Base-by-base conservation (phyloP, 2,888 invertebrate genomes). In the Hesperia comma region DNA sequence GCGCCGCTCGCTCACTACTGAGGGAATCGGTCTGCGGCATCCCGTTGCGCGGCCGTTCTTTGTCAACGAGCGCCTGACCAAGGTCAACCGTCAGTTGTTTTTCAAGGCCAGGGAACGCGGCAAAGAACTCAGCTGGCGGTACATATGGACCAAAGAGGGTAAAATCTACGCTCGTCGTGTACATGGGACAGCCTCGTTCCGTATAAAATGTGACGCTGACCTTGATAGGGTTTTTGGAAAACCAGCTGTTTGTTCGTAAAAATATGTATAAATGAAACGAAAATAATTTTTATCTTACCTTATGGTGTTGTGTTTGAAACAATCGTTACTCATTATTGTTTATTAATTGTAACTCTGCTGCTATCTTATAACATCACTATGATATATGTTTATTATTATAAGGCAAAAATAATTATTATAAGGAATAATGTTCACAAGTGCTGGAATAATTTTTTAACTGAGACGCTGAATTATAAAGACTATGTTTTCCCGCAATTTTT, bases 181-280 rank as follows among this genome's bases (percentile, higher is more conserved):
- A 8, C 51, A 37, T 12, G 61, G 61, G 8, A 19, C 37, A 8
- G 7, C 49, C 8, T 17, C 51, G 0, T 51, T 49, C 19, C 51
- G 61, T 6, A 61, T 61, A 8, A 19, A 19, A 19, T 7, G 3
- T 8, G 37, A 40, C 51, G n/a, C 7, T 0, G 61, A 61, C 14
- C 1, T 61, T 0, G 61, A 61, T 0, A 51, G 51, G 61, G 61
- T 61, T 61, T 61, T 61, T 61, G 51, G 61, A 14, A 51, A 61
- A 51, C 21, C 2, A 7, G n/a, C 10, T 1, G 61, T 61, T 61
- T 8, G 61, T 2, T 14, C 61, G 12, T 21, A 51, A 33, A 33
- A 8, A 6, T 6, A 8, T 33, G 33, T 33, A 8, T n/a, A n/a
- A n/a, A n/a, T n/a, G n/a, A n/a, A n/a, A n/a, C n/a, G n/a, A n/a